Evolutionary conservation across 2,888 invertebrate genomes (phyloP).

Genomic region (Meta bourneti): DNA sequence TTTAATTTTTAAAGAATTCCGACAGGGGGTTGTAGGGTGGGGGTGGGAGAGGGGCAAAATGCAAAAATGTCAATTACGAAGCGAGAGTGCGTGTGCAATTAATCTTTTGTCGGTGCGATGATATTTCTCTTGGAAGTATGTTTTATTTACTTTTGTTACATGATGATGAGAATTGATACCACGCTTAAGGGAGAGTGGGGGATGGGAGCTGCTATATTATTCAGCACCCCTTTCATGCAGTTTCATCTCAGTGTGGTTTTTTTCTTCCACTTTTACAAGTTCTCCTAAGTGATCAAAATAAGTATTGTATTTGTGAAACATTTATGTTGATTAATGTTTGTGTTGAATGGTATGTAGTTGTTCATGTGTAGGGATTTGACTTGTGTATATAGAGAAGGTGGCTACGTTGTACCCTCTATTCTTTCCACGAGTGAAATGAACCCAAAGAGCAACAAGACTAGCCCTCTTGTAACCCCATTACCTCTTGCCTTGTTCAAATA

Average conservation of each 20-base stretch:
- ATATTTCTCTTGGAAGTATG: constrained; percentile 53
- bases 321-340: too few species aligned
- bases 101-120: constrained; percentile 68
- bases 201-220: constrained; percentile 32
- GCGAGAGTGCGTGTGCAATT: constrained; percentile 72
- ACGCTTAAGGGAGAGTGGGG: background rate
- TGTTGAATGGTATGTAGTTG: too few species aligned
- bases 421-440: too few species aligned
- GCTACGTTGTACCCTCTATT: too few species aligned
- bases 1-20: constrained; percentile 76
- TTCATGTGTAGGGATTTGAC: too few species aligned
- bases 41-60: constrained; percentile 36
- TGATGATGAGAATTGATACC: constrained; percentile 38
- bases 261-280: background rate
- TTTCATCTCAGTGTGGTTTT: background rate
- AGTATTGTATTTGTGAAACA: too few species aligned
- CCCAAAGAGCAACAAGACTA: too few species aligned
- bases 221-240: constrained; percentile 7
- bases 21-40: constrained; percentile 16
- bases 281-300: too few species aligned
- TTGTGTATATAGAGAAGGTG: too few species aligned
- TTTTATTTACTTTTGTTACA: constrained; percentile 60
- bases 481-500: too few species aligned
- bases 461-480: too few species aligned
- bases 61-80: constrained; percentile 75